phyloP scores from a whole-genome alignment of 2,113 vertebrate species.

The Anoplopoma fimbria region DNA sequence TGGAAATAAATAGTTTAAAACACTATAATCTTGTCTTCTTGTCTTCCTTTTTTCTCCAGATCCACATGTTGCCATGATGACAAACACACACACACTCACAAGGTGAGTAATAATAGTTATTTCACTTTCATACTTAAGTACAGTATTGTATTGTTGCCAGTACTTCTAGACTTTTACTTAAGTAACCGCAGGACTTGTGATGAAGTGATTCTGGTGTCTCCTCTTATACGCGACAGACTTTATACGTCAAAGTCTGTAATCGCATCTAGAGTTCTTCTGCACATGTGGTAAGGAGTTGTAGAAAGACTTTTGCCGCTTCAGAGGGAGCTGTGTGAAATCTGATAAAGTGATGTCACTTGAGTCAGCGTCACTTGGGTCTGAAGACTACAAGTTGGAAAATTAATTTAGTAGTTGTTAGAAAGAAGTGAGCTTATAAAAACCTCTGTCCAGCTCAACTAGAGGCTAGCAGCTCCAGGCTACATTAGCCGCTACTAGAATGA shows the following conservation, averaged over 20 bases:
- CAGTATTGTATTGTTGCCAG: not conserved
- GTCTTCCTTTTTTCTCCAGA: not conserved
- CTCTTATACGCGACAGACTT: not conserved
- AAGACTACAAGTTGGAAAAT: not conserved
- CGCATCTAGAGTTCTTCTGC: not conserved
- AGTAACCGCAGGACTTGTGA: not conserved
- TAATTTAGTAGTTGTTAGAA: not conserved
- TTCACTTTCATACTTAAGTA: not conserved
- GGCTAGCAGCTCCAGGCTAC: not conserved
- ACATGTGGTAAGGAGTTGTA: not conserved
- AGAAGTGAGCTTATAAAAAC: not conserved
- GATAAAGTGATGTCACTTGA: not conserved
- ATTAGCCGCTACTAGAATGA: not conserved
- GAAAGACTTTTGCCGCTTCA: not conserved
- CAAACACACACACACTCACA: not conserved
- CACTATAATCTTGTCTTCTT: not conserved
- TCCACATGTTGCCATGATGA: not conserved
- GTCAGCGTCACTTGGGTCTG: not conserved
- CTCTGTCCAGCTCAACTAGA: not conserved
- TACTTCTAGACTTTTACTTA: not conserved
- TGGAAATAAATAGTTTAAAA: not conserved
- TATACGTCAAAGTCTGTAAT: not conserved
- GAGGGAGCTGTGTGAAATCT: not conserved
- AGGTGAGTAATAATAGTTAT: not conserved
- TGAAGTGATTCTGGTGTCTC: not conserved